Conservation (phyloP, 1,140 invertebrate genomes). For the Pachypeltis micranthus region DNA sequence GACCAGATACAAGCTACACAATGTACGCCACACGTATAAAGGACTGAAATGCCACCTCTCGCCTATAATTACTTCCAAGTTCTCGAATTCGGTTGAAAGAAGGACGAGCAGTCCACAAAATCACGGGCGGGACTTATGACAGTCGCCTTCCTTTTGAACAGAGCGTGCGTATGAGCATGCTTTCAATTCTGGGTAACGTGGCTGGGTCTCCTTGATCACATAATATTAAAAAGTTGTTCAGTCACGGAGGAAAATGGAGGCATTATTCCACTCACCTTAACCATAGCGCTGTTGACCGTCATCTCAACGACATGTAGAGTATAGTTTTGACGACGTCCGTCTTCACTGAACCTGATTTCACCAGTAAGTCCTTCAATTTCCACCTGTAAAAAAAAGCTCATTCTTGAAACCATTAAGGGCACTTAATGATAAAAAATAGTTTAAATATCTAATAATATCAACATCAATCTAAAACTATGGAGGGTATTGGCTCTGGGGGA, state of each 20-base stretch:
- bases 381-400: conserved; percentile 50
- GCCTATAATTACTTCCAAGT: too few species aligned
- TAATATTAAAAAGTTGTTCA: conserved; percentile 34
- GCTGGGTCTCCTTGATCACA: conserved; percentile 80
- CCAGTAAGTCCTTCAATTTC: conserved; percentile 85
- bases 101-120: too few species aligned
- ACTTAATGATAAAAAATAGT: neutral
- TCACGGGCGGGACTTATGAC: too few species aligned
- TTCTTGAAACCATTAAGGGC: neutral
- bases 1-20: too few species aligned
- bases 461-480: too few species aligned
- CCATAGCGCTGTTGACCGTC: conserved; percentile 74
- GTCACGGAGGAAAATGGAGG: too few species aligned
- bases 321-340: conserved; percentile 77
- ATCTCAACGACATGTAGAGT: conserved; percentile 87
- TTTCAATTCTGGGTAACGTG: neutral
- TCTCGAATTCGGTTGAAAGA: too few species aligned
- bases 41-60: too few species aligned
- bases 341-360: conserved; percentile 73
- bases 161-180: neutral
- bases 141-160: too few species aligned
- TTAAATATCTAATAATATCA: too few species aligned
- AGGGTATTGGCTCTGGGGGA: too few species aligned
- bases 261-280: conserved; percentile 50
- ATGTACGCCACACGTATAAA: too few species aligned